Evolutionary conservation across 2,888 invertebrate species (phyloP).

Genomic region (Tanypteryx hageni): DNA sequence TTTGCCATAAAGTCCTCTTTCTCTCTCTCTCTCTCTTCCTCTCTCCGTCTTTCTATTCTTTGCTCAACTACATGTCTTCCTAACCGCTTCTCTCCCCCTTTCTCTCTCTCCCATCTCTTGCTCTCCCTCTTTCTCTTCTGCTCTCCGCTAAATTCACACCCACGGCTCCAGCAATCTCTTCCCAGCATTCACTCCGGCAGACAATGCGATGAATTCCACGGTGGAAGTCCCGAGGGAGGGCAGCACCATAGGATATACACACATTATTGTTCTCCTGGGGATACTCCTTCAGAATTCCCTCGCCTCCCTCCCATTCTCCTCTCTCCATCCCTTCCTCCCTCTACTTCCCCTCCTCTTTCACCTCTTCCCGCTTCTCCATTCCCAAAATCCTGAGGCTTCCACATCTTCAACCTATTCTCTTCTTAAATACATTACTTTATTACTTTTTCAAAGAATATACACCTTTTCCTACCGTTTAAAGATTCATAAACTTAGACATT

Average conservation of each 20-base stretch:
- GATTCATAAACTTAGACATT: no score
- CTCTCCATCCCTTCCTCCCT: background rate
- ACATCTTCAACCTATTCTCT: no score
- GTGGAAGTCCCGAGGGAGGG: background rate
- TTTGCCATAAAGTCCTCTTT: background rate
- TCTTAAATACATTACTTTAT: no score
- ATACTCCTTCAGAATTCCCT: background rate
- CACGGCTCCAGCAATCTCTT: slow-evolving; percentile 35
- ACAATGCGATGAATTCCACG: slow-evolving; percentile 51
- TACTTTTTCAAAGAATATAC: no score
- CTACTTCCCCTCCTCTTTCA: background rate
- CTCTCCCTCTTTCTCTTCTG: background rate
- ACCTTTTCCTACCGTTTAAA: no score
- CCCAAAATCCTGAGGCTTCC: no score
- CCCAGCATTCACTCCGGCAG: slow-evolving; percentile 35
- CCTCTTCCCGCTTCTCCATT: background rate
- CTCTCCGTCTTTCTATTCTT: background rate
- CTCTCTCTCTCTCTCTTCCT: background rate
- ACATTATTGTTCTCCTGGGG: slow-evolving; percentile 20
- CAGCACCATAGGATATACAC: background rate
- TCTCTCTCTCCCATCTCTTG: background rate
- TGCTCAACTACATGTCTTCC: no score
- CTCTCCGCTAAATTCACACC: slow-evolving; percentile 25
- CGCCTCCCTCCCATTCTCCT: background rate
- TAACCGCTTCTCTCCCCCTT: background rate